Conservation (phyloP, 2,113 vertebrate species). For the Halcyon senegalensis region DNA sequence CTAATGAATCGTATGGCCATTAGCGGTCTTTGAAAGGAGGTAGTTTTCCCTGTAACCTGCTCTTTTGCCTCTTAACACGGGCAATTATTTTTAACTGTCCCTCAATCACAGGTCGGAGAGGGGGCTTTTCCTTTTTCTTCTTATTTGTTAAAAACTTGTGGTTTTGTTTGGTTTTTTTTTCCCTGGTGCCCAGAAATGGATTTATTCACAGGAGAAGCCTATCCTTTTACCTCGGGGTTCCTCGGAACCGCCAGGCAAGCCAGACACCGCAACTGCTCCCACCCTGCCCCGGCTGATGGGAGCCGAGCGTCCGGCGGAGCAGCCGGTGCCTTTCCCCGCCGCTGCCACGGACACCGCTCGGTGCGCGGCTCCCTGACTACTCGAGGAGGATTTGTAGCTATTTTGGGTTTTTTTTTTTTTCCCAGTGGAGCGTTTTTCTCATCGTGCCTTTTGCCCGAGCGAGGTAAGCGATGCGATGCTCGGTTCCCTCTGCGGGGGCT, state of each 20-base stretch:
- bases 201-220: not conserved
- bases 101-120: constrained; percentile 6
- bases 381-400: not conserved
- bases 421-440: not conserved
- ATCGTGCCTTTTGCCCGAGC: not conserved
- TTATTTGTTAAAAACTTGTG: not conserved
- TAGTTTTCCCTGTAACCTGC: not conserved
- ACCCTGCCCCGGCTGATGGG: too few species aligned
- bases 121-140: not conserved
- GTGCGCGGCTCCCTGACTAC: too few species aligned
- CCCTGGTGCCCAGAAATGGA: not conserved
- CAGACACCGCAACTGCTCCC: not conserved
- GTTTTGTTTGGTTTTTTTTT: not conserved
- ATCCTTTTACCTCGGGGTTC: not conserved
- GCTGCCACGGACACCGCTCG: not conserved
- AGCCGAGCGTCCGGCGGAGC: not conserved
- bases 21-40: constrained; percentile 45
- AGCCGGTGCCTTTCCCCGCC: not conserved
- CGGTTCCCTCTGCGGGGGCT: not conserved
- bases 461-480: constrained; percentile 8
- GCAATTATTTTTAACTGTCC: constrained; percentile 53
- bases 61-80: constrained; percentile 20
- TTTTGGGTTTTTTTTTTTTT: not conserved
- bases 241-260: not conserved
- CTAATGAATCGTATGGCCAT: constrained; percentile 70